Base-by-base conservation (phyloP, 2,797 vertebrate species). In the Chelidonichthys spinosus region DNA sequence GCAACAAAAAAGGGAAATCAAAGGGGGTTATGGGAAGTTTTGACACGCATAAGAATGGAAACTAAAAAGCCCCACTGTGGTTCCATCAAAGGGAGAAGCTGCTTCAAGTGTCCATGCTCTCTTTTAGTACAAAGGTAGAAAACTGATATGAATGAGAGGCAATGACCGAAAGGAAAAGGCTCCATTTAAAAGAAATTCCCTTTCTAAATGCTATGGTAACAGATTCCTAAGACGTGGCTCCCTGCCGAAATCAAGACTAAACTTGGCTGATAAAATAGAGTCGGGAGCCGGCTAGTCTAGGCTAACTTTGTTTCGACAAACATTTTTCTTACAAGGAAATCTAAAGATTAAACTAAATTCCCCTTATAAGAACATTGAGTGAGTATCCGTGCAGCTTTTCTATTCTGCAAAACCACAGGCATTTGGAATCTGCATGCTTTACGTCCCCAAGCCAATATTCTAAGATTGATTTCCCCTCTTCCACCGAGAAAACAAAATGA, bases 401-500 rank as follows among this genome's bases (percentile, higher is more conserved):
- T 78, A 64, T 81, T 71, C 60, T 52, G 65, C 72, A 83, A 69
- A 86, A 50, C 60, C 81, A 83, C 70, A 46, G 67, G 79, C 86
- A 69, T 85, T 85, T 81, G 72, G 81, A 90, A 91, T 91, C 84
- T 87, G 87, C 89, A 82, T 82, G 86, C 81, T 85, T 81, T 84
- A 80, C 76, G 89, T 92, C 86, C 90, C 72, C 75, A n/a, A 76
- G 87, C 85, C 89, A 91, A 90, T 92, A 90, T 88, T 91, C 84
- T 66, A 86, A 92, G 93, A 94, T 94, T 93, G 92, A 95, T 95
- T 92, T 93, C 90, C 81, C 77, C 76, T 87, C 85, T 85, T 92
- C 88, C 77, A 87, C 88, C 33, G 68, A 93, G 90, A 94, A 94
- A 92, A 91, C 91, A 87, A 91, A 92, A 92, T 94, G 89, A 94